Evolutionary conservation across 2,888 invertebrate species (phyloP), one percentile per base, ranked within the genome.

Genomic region (Megalurothrips usitatus): DNA sequence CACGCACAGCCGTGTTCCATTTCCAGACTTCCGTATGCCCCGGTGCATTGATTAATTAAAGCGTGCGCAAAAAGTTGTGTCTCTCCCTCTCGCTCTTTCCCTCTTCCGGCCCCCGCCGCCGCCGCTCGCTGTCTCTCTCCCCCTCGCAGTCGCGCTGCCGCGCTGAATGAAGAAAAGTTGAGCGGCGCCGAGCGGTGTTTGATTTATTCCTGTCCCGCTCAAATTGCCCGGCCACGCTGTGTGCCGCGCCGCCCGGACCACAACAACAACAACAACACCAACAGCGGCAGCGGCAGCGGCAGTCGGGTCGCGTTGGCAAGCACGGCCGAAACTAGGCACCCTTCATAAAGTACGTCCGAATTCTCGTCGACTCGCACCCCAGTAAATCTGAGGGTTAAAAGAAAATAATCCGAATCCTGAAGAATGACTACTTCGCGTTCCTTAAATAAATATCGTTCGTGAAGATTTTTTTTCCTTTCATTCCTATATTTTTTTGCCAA

Each of bases 21-120:
- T 63, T n/a, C 68, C 68, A 75, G 68, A 75, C 68, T 75, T 75
- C 68, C 68, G 68, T 75, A 75, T 26, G 68, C 68, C 9, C 26
- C 68, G 26, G 68, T 26, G 68, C 68, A 75, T 75, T 75, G 68
- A 75, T 75, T 75, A 75, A 75, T 75, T 75, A 75, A 75, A 75
- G 68, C 68, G 68, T 75, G 68, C n/a, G n/a, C 68, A 75, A 75
- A 75, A 75, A 75, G 68, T 75, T 75, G 11, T 23, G 3, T 43
- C 34, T 43, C 34, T 43, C 34, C 6, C 34, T 6, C 34, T 43
- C 34, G 6, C 34, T 43, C 6, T 43, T 6, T 43, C 34, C 34
- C 34, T 43, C 34, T n/a, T n/a, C n/a, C n/a, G n/a, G n/a, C 6
- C 52, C 52, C 52, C 52, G 11, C 52, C 52, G 8, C 63, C 63